Evolutionary conservation across 2,888 invertebrate genomes (phyloP), one percentile per base, ranked within the genome.

Genomic region (Trissolcus japonicus): DNA sequence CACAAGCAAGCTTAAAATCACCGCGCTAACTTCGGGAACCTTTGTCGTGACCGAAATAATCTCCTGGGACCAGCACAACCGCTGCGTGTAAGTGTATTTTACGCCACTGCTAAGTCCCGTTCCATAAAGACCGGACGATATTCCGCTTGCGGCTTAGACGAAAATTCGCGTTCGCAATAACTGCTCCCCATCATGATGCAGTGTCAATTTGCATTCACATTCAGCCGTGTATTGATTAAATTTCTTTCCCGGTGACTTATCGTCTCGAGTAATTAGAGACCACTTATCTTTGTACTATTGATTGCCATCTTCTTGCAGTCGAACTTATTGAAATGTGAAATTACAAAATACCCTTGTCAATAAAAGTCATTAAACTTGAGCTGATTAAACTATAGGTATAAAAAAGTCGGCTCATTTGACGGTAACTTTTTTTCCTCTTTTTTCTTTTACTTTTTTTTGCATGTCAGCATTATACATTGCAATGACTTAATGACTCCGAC

Each of bases 31-130:
- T 9, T 90, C 88, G 54, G 94, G 94, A 25, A 91, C 91, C 82
- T 94, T 91, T 85, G 92, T 94, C 16, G 95, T 96, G 11, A 92
- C 92, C 2, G 93, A 94, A 74, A 93, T 96, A 67, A 84, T 95
- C 17, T 90, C 92, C 6, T 96, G 95, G 96, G 94, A 95, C 80
- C 89, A 91, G 71, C 86, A 90, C 0, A 91, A 91, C 72, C 91
- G 94, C 82, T 85, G 92, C 46, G 92, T 96, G 94, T 95, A 89
- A 92, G 93, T 77, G 35, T 62, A 68, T 57, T 71, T 76, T 76
- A 67, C 59, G 48, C 41, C 46, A 51, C 53, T 51, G n/a, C 69
- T 69, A 65, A 65, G 65, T 56, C 69, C 21, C n/a, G 41, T 11
- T 48, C 35, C 40, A 46, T 59, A 48, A 9, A 29, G 40, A 59